These are phyloP conservation scores for Saturnia pavonia DNA, from an alignment of 2,888 invertebrate genomes.

Conservation along the genomic window DNA sequence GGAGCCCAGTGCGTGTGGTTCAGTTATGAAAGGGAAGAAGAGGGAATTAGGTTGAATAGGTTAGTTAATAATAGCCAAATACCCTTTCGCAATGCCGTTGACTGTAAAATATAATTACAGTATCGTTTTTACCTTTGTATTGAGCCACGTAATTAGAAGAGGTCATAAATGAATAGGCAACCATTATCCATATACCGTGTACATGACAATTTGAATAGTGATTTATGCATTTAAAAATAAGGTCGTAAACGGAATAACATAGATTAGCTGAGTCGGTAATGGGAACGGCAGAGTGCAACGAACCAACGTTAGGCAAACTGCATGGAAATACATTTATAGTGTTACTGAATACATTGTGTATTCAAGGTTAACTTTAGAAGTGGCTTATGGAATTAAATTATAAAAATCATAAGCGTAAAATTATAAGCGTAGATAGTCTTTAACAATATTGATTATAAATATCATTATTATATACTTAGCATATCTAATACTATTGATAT, in stretches of 20 bases:
- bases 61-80: too few relatives aligned
- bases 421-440: too few relatives aligned
- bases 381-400: background rate
- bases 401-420: background rate
- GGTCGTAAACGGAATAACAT: background rate
- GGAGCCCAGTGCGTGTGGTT: too few relatives aligned
- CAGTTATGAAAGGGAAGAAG: too few relatives aligned
- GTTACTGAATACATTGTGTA: background rate
- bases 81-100: background rate
- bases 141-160: background rate
- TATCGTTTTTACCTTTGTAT: background rate
- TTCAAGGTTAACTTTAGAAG: background rate
- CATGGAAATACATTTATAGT: background rate
- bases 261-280: background rate
- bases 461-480: too few relatives aligned
- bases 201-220: background rate
- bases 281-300: conserved; percentile 4
- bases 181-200: background rate
- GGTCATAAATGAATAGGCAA: conserved; percentile 2
- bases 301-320: background rate
- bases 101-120: conserved; percentile 1
- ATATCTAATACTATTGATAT: too few relatives aligned
- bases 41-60: too few relatives aligned
- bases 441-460: too few relatives aligned
- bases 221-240: background rate